phyloP scores from a whole-genome alignment of 1,140 invertebrate species.

The Tetragnatha versicolor region DNA sequence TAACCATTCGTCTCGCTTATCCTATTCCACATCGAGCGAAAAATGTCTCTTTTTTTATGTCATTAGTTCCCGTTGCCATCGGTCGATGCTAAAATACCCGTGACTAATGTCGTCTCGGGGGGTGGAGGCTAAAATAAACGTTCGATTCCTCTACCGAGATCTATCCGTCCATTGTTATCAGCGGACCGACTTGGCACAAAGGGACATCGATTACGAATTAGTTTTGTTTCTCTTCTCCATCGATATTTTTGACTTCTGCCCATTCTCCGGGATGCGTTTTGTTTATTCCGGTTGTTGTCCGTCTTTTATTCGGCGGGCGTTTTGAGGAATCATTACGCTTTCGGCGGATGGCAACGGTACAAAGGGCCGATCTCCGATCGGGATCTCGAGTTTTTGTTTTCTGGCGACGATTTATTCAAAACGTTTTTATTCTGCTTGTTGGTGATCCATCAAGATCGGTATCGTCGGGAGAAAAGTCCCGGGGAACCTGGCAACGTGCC shows the following conservation, averaged over 20 bases:
- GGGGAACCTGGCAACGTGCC: not conserved
- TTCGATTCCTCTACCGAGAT: not conserved
- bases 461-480: conserved; percentile 6
- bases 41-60: conserved; percentile 1
- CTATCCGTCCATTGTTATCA: conserved; percentile 20
- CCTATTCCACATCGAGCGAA: not conserved
- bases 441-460: conserved; percentile 37
- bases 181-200: not conserved
- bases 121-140: not conserved
- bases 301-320: not conserved
- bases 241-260: not conserved
- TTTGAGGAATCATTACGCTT: not conserved
- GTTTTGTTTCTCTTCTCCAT: conserved; percentile 3
- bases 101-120: conserved; percentile 19
- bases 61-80: not conserved
- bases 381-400: not conserved
- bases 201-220: conserved; percentile 36
- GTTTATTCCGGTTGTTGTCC: not conserved
- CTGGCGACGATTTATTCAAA: conserved; percentile 28
- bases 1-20: not conserved
- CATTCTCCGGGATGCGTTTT: too few relatives aligned
- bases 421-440: conserved; percentile 12
- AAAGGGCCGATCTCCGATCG: not conserved
- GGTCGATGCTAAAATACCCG: conserved; percentile 32
- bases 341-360: not conserved